phyloP scores from a whole-genome alignment of 2,113 vertebrate genomes.

The Amia ocellicauda region DNA sequence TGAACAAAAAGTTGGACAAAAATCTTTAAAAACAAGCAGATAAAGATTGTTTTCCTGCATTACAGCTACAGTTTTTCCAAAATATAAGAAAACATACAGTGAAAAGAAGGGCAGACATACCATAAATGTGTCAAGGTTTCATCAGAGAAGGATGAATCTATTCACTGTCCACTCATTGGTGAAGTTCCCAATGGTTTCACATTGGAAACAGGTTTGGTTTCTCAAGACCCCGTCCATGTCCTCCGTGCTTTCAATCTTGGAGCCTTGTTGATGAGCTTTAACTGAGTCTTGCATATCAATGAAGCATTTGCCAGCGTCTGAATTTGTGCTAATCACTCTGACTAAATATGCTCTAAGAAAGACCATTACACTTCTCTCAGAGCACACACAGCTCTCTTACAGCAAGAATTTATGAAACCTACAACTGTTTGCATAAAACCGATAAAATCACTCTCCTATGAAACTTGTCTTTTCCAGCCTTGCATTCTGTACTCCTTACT shows the following conservation, averaged over 20 bases:
- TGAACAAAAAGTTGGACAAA: too few relatives aligned
- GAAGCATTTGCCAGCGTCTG: constrained; percentile 16
- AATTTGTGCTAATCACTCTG: constrained; percentile 23
- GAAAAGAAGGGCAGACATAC: too few relatives aligned
- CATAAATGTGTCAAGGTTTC: too few relatives aligned
- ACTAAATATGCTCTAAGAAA: constrained; percentile 23
- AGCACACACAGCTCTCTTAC: constrained; percentile 11
- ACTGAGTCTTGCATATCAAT: constrained; percentile 29
- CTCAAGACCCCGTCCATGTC: constrained; percentile 17
- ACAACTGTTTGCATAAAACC: constrained; percentile 51
- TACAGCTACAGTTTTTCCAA: too few relatives aligned
- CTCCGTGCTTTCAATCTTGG: too few relatives aligned
- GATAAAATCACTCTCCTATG: constrained; percentile 60
- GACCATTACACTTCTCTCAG: not conserved
- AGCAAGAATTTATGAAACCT: constrained; percentile 31
- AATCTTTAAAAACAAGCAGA: too few relatives aligned
- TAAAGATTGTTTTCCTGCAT: too few relatives aligned
- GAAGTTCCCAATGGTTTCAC: too few relatives aligned
- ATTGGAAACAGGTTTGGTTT: constrained; percentile 20
- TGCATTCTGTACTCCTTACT: constrained; percentile 50
- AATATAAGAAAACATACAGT: too few relatives aligned
- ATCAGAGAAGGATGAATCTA: too few relatives aligned
- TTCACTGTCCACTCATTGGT: too few relatives aligned
- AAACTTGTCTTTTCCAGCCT: constrained; percentile 56
- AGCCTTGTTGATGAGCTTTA: too few relatives aligned